Conservation (phyloP, 2,888 invertebrate genomes). For the Phyllotreta cruciferae region DNA sequence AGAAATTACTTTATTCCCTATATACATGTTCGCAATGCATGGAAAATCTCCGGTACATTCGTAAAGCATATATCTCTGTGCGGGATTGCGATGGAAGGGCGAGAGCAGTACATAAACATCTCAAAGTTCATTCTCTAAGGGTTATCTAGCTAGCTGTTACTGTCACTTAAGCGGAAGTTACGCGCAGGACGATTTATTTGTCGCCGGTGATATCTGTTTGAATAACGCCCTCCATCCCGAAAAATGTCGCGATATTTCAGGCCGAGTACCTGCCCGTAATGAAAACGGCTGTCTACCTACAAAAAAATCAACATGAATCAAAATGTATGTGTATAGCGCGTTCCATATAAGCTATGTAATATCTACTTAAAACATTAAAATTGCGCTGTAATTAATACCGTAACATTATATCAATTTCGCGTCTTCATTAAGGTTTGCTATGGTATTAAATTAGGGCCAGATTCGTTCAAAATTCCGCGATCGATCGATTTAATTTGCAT, state of each 20-base stretch:
- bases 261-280: neutral
- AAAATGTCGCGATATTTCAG: constrained; percentile 19
- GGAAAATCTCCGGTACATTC: neutral
- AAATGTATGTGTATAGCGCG: no score
- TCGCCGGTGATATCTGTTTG: constrained; percentile 30
- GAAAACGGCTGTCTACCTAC: neutral
- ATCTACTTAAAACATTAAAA: no score
- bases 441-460: no score
- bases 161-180: constrained; percentile 29
- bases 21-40: no score
- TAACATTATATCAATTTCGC: no score
- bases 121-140: constrained; percentile 30
- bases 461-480: no score
- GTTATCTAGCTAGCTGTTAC: constrained; percentile 32
- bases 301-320: no score
- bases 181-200: constrained; percentile 31
- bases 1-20: no score
- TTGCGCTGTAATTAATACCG: no score
- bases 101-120: constrained; percentile 23
- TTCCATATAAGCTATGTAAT: no score
- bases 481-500: constrained; percentile 14
- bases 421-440: no score
- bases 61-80: constrained; percentile 7
- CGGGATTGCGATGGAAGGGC: constrained; percentile 16
- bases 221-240: constrained; percentile 20